phyloP scores from a whole-genome alignment of 2,797 vertebrate genomes.

The Crocidura indochinensis region DNA sequence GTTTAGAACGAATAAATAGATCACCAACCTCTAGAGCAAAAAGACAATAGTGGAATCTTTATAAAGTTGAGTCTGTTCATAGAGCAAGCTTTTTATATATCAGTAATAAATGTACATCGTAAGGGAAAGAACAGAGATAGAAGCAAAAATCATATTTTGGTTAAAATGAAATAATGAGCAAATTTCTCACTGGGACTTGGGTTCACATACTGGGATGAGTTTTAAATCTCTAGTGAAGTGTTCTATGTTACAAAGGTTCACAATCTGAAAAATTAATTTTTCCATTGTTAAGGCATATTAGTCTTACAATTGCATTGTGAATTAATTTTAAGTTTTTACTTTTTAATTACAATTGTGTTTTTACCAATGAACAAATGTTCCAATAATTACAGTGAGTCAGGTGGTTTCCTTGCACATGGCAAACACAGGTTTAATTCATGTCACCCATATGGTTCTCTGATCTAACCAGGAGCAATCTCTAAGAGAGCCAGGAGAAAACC shows the following conservation, averaged over 20 bases:
- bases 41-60: conserved; percentile 63
- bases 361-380: too few relatives aligned
- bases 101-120: neutral
- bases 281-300: neutral
- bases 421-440: too few relatives aligned
- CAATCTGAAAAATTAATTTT: conserved; percentile 10
- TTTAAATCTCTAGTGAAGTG: neutral
- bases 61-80: neutral
- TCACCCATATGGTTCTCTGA: too few relatives aligned
- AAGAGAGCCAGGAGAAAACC: too few relatives aligned
- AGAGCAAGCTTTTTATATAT: conserved; percentile 51
- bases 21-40: conserved; percentile 20
- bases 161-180: conserved; percentile 59
- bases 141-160: neutral
- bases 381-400: too few relatives aligned
- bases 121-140: conserved; percentile 33
- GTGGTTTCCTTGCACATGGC: too few relatives aligned
- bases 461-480: too few relatives aligned
- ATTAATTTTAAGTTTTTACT: neutral
- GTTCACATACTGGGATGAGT: conserved; percentile 2
- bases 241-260: conserved; percentile 15
- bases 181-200: conserved; percentile 48
- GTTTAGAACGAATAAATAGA: conserved; percentile 38
- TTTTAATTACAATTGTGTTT: neutral
- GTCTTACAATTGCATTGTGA: neutral